Base-by-base conservation (phyloP, 2,888 invertebrate species). In the Seira musarum region DNA sequence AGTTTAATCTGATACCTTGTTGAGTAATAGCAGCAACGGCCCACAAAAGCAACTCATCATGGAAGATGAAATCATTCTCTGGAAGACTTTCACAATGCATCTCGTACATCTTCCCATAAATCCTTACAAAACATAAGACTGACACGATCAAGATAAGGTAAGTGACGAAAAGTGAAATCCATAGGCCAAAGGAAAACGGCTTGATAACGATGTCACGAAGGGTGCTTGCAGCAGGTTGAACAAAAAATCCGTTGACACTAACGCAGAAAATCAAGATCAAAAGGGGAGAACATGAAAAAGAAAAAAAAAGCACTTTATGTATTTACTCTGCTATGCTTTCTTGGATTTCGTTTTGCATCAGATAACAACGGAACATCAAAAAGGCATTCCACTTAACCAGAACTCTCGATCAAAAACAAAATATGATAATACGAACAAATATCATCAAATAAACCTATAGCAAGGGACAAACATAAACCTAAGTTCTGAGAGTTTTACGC, bases 181-280 rank as follows among this genome's bases (percentile, higher is more conserved):
- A 83, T 19, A 83, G 71, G 19, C 71, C 67, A 8, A 75, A 25
- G 10, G 74, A 78, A 67, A 83, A 83, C 13, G 75, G 74, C 6
- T 77, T 66, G 40, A 69, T 68, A 22, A 83, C 78, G 21, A 83
- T 75, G 35, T 83, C 79, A 10, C 81, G 80, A 5, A 83, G 57
- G 25, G 75, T 61, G 67, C 75, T 66, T 40, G 79, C 81, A 15
- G 75, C 67, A 3, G 83, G 83, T 49, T 83, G 83, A 24, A 72
- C 68, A 49, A 83, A 83, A 69, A 78, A 83, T n/a, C 72, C 81
- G 64, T 76, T 76, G 66, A 81, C 73, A 40, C 81, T 81, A 53
- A 46, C 30, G n/a, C n/a, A n/a, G n/a, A n/a, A n/a, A n/a, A n/a
- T n/a, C n/a, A n/a, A n/a, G n/a, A n/a, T n/a, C n/a, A n/a, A n/a